These are phyloP conservation scores for Podarcis cretensis DNA, from an alignment of 2,113 vertebrate genomes.

Conservation along the genomic window DNA sequence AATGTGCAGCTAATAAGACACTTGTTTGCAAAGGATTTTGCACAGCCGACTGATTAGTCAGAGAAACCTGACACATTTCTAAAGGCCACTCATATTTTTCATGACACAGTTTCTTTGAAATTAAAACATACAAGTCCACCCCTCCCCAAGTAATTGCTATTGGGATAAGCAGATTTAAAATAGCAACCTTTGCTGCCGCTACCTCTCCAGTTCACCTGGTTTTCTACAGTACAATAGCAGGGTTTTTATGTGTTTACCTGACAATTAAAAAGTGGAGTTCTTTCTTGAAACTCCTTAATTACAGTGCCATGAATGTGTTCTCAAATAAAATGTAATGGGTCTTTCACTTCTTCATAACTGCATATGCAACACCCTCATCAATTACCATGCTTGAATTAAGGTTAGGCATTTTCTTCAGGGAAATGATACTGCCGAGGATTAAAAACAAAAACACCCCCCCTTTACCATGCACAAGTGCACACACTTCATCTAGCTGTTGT, in stretches of 20 bases:
- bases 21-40: constrained; percentile 16
- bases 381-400: not conserved
- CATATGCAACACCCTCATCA: constrained; percentile 13
- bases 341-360: constrained; percentile 26
- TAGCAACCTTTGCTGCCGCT: not conserved
- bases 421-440: not conserved
- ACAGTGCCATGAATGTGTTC: not conserved
- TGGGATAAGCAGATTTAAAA: not conserved
- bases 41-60: not conserved
- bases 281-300: constrained; percentile 34
- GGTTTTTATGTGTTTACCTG: constrained; percentile 25
- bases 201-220: not conserved
- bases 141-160: not conserved
- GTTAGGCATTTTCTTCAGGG: not conserved
- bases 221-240: constrained; percentile 3
- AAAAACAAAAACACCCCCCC: too few relatives aligned
- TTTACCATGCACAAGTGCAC: not conserved
- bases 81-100: not conserved
- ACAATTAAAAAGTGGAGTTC: not conserved
- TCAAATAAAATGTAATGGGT: constrained; percentile 26
- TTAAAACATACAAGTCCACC: not conserved
- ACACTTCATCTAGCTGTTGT: not conserved
- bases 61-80: not conserved
- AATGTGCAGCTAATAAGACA: not conserved
- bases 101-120: constrained; percentile 9